Conservation (phyloP, 2,888 invertebrate species). For the Penaeus monodon region DNA sequence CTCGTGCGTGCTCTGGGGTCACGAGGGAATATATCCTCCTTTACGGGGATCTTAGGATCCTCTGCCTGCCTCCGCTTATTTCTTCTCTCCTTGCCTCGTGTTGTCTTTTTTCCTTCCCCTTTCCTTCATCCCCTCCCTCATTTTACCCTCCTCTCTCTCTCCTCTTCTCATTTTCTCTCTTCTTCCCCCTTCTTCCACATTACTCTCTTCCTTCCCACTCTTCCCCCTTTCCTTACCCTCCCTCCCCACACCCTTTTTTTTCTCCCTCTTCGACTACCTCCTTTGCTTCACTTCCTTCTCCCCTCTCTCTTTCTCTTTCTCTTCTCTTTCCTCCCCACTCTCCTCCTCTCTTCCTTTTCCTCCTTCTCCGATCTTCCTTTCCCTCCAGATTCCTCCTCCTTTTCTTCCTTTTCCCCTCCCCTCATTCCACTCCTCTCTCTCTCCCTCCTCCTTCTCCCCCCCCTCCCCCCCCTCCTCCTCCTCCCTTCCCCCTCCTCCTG, state of each 20-base stretch:
- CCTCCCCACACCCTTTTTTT: background rate
- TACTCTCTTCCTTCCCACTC: background rate
- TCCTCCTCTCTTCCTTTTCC: background rate
- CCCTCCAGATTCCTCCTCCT: background rate
- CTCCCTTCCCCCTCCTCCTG: background rate
- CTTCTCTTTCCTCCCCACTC: background rate
- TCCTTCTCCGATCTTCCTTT: background rate
- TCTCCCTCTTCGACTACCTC: background rate
- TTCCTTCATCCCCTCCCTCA: background rate
- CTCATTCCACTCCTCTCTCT: background rate
- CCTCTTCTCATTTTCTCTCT: no score
- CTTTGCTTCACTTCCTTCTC: background rate
- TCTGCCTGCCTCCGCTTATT: background rate
- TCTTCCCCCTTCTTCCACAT: background rate
- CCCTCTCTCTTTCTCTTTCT: background rate
- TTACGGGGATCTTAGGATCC: background rate
- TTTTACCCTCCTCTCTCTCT: background rate
- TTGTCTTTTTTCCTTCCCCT: background rate
- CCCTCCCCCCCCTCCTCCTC: background rate
- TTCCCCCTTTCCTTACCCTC: background rate
- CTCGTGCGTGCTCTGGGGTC: background rate
- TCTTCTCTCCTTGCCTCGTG: background rate
- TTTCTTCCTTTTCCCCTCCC: background rate
- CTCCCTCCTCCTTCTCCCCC: background rate
- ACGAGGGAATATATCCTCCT: background rate